phyloP scores from a whole-genome alignment of 2,888 invertebrate genomes.

The Microplitis deprimator region DNA sequence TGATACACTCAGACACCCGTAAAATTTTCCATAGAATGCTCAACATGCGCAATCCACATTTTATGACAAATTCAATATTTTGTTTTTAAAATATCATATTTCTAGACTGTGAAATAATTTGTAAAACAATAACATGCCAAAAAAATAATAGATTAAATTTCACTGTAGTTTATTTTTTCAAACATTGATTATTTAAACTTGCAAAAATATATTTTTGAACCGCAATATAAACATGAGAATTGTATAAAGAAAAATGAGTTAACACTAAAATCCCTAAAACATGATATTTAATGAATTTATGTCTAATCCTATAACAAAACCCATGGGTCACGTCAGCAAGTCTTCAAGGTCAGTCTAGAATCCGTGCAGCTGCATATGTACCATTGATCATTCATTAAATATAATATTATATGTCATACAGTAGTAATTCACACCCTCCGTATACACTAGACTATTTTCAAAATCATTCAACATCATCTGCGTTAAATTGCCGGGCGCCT shows the following conservation, averaged over 20 bases:
- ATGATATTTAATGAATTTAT: slow-evolving; percentile 15
- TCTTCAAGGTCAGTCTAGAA: slow-evolving; percentile 15
- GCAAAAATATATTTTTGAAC: no score
- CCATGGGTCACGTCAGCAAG: neutral
- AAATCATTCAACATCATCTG: slow-evolving; percentile 15
- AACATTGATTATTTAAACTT: no score
- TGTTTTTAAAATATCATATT: no score
- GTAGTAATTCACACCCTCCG: neutral
- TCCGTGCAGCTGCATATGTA: slow-evolving; percentile 26
- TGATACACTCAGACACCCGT: no score
- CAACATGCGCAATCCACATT: no score
- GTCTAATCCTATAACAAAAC: neutral
- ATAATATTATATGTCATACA: slow-evolving; percentile 7
- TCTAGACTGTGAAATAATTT: no score
- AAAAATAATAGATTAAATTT: no score
- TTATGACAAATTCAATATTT: no score
- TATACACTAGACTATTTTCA: neutral
- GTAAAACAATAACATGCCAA: no score
- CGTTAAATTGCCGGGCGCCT: slow-evolving; percentile 8
- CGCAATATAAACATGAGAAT: no score
- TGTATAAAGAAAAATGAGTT: neutral
- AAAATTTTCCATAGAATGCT: no score
- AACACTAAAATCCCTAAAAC: neutral
- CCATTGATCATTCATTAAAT: neutral
- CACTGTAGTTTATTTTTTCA: no score